These are phyloP conservation scores for Potamilus streckersoni DNA, from an alignment of 1,140 invertebrate species.

Conservation along the genomic window DNA sequence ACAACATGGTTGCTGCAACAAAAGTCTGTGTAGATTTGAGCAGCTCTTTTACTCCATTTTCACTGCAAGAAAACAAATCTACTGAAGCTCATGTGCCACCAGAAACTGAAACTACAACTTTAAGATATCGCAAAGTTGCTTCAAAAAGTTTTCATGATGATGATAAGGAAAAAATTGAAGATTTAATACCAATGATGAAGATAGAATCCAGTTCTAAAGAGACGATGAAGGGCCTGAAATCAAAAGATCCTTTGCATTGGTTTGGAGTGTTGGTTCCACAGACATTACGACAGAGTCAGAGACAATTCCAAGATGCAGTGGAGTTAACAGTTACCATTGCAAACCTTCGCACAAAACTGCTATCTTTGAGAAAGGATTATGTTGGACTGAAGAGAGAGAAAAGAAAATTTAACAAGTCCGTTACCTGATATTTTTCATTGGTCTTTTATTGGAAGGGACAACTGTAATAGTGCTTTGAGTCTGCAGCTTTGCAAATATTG, in stretches of 20 bases:
- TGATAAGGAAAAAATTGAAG: not conserved
- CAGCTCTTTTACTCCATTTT: conserved; percentile 3
- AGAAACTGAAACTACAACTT: not conserved
- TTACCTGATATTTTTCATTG: too few relatives aligned
- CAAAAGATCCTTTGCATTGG: conserved; percentile 44
- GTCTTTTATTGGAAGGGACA: too few relatives aligned
- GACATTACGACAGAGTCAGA: conserved; percentile 42
- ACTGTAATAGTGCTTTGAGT: too few relatives aligned
- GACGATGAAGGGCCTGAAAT: not conserved
- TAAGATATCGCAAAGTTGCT: conserved; percentile 9
- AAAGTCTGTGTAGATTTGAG: conserved; percentile 14
- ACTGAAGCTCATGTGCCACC: conserved; percentile 1
- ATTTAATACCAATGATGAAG: not conserved
- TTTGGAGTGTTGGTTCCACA: conserved; percentile 53
- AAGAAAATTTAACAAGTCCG: conserved; percentile 1
- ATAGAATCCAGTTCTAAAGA: not conserved
- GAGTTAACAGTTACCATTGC: conserved; percentile 20
- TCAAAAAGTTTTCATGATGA: not conserved
- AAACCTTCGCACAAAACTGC: conserved; percentile 31
- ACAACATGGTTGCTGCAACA: conserved; percentile 26
- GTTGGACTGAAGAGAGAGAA: conserved; percentile 2
- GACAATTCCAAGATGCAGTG: conserved; percentile 28
- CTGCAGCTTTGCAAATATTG: too few relatives aligned
- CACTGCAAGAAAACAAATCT: not conserved
- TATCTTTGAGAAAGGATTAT: conserved; percentile 11